Evolutionary conservation across 2,797 vertebrate species (phyloP), one percentile per base, ranked within the genome.

Genomic region (Buceros bicornis): DNA sequence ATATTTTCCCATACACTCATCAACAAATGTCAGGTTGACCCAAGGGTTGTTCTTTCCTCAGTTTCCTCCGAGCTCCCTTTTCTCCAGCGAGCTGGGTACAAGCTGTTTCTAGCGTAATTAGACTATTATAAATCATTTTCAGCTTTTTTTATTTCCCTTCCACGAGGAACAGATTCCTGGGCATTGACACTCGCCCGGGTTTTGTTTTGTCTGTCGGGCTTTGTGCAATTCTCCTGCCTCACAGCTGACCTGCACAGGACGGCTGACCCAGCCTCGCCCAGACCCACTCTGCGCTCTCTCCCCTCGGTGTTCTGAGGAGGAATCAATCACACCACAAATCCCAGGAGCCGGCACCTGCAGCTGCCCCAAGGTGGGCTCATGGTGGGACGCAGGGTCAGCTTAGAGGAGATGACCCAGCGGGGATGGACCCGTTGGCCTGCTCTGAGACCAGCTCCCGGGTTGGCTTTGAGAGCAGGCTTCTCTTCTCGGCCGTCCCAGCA

Each of bases 1-100:
- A 21, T 62, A 18, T 82, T 95, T 93, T 87, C 93, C 89, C 84
- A 80, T 37, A 90, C 74, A 19, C 47, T 25, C 71, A 73, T 92
- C 71, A 87, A 43, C 66, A 84, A 96, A 95, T 95, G 96, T 95
- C 96, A 95, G 82, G 76, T 73, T 95, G 94, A 96, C 96, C 96
- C 66, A 14, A 82, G 82, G 71, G n/a, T 8, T 87, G 74, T 85
- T 95, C 73, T 66, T 87, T 65, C 84, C 87, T 84, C 51, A 5
- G 1, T 60, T 65, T 93, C 69, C 71, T 51, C 31, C 3, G 3
- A 80, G 93, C 61, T 93, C 62, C 74, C 67, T 95, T 69, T 60
- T 20, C 91, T 54, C 82, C 74, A 45, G 31, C 6, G 18, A 66
- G 67, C 64, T 5, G 91, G 91, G 94, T 93, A 95, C 95, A 80